Percentiles rank a stretch among this genome's conserved stretches.
Conservation (phyloP, 92 coral and sea anemone genomes). For the Porites cylindrica region DNA sequence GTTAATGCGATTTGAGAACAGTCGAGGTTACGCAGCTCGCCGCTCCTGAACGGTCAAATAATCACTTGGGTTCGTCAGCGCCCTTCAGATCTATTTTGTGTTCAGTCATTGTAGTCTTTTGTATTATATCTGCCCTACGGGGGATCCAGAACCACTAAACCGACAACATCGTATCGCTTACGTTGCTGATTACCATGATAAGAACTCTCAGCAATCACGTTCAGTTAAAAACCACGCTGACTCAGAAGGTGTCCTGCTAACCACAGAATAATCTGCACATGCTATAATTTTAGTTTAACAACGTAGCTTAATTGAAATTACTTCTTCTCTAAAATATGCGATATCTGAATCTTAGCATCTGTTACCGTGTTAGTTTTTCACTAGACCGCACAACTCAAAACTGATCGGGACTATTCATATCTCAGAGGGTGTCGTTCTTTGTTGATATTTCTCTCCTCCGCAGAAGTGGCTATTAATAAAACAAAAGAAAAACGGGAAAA, state of each 20-base stretch:
- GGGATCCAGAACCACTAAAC: slow-evolving; percentile 1
- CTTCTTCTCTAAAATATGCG: background rate
- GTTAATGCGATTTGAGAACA: background rate
- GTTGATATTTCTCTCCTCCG: background rate
- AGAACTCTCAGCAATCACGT: background rate
- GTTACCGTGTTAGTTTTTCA: slow-evolving; percentile 24
- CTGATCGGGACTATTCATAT: slow-evolving; percentile 19
- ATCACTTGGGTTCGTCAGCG: slow-evolving; percentile 4
- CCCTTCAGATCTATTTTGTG: slow-evolving; percentile 8
- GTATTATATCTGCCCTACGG: slow-evolving; percentile 5
- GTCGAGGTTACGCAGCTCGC: background rate
- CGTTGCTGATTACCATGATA: slow-evolving; percentile 19
- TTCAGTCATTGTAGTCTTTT: background rate
- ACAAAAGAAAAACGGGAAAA: background rate
- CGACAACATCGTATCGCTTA: background rate
- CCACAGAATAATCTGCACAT: background rate
- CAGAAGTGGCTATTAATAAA: background rate
- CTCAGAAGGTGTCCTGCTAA: background rate
- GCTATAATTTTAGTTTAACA: background rate
- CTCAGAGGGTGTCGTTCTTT: slow-evolving; percentile 23
- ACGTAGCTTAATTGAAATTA: background rate
- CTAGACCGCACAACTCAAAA: slow-evolving; percentile 26
- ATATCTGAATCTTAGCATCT: slow-evolving; percentile 9
- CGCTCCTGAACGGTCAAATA: background rate
- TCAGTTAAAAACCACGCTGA: background rate